Conservation (phyloP, 2,113 vertebrate genomes). For the Zosterops japonicus region DNA sequence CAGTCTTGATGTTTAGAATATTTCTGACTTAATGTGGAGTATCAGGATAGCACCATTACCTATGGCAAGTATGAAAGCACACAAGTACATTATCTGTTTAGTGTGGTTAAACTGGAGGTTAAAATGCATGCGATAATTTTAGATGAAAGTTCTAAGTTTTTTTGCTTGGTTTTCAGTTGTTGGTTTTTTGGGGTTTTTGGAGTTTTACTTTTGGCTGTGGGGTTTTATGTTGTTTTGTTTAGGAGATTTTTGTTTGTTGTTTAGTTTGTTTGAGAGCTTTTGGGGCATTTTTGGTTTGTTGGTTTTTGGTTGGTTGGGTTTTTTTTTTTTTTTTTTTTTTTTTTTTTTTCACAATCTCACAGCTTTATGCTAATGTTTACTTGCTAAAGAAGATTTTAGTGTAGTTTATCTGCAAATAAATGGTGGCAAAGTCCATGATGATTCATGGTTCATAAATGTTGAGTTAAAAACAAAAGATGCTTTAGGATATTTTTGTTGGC, state of each 20-base stretch:
- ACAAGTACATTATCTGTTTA: accelerated
- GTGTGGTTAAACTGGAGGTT: background rate
- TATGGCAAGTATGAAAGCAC: background rate
- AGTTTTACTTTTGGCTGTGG: background rate
- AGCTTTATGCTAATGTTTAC: background rate
- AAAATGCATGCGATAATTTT: background rate
- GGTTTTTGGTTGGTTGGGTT: too few species aligned
- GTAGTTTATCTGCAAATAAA: background rate
- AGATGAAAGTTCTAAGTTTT: background rate
- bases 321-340: background rate
- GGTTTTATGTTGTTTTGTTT: background rate
- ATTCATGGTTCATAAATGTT: background rate
- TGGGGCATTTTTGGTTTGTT: too few species aligned
- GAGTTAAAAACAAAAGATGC: background rate
- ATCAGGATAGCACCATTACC: background rate
- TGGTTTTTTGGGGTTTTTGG: background rate
- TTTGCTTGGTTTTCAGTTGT: background rate
- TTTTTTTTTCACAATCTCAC: background rate
- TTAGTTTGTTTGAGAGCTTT: background rate
- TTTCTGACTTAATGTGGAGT: background rate
- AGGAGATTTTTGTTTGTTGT: background rate
- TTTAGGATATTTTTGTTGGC: background rate
- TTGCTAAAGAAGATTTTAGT: background rate
- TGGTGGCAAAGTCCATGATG: background rate
- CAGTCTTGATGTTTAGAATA: background rate